phyloP scores from a whole-genome alignment of 2,113 vertebrate genomes.

The Emydocephalus ijimae region DNA sequence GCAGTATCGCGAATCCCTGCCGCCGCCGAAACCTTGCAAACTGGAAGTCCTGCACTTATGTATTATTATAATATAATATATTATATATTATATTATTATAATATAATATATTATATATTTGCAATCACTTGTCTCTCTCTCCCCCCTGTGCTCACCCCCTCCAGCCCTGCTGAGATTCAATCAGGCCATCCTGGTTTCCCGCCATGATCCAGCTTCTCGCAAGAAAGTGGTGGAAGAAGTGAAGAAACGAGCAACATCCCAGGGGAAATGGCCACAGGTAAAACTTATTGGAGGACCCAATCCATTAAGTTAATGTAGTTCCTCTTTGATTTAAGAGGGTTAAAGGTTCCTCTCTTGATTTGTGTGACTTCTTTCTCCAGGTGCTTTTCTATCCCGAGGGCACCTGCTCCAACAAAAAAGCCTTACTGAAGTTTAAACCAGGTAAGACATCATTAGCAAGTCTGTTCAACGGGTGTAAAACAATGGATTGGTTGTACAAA shows the following conservation, averaged over 20 bases:
- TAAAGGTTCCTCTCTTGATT: background rate
- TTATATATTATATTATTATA: no score
- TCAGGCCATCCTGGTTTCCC: slow-evolving; percentile 82
- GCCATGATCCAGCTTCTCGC: slow-evolving; percentile 82
- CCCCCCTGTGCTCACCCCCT: background rate
- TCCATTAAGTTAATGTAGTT: no score
- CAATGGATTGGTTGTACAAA: background rate
- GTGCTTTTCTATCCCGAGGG: slow-evolving; percentile 89
- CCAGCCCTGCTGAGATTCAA: slow-evolving; percentile 85
- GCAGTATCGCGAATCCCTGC: no score
- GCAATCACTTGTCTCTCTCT: background rate
- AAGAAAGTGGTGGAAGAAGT: slow-evolving; percentile 78
- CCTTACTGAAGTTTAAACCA: slow-evolving; percentile 85
- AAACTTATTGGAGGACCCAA: background rate
- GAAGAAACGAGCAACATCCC: slow-evolving; percentile 76
- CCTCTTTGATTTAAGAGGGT: no score
- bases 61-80: no score
- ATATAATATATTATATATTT: background rate
- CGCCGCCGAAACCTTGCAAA: no score
- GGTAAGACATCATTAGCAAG: slow-evolving; percentile 63
- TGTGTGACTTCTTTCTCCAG: slow-evolving; percentile 53
- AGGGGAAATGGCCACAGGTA: slow-evolving; percentile 87
- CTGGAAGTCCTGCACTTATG: no score
- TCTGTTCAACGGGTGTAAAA: background rate
- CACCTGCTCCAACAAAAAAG: slow-evolving; percentile 83